Evolutionary conservation across 2,797 vertebrate genomes (phyloP).

Genomic region (Enteromius argenteus): DNA sequence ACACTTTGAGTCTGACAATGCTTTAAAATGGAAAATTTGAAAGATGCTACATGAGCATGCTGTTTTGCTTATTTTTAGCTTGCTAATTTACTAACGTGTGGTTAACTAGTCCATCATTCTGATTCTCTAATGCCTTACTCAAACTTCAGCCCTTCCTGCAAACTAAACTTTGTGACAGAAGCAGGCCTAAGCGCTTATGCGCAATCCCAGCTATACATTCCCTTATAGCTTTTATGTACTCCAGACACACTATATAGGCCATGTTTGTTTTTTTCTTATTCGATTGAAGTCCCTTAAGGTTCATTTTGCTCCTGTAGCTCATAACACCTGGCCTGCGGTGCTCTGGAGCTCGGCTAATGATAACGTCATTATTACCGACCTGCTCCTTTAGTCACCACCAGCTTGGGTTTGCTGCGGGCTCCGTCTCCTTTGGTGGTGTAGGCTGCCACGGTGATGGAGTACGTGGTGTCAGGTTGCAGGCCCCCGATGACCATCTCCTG

Average conservation of each 20-base stretch:
- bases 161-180: background rate
- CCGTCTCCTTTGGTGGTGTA: conserved; percentile 99
- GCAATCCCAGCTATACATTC: background rate
- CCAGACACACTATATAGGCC: conserved; percentile 33
- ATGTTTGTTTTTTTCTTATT: conserved; percentile 33
- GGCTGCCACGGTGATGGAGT: conserved; percentile 96
- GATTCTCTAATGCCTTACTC: background rate
- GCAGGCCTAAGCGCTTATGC: background rate
- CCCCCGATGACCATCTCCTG: conserved; percentile 96
- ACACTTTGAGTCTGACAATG: background rate
- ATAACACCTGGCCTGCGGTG: conserved; percentile 19
- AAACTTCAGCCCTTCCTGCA: background rate
- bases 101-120: background rate
- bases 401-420: conserved; percentile 94
- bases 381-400: conserved; percentile 94
- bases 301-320: conserved; percentile 29
- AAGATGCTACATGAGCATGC: background rate
- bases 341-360: conserved; percentile 27
- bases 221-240: conserved; percentile 16
- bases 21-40: background rate
- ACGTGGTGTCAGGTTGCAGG: conserved; percentile 93
- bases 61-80: background rate
- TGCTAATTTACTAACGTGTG: background rate
- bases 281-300: conserved; percentile 34
- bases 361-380: conserved; percentile 77